Evolutionary conservation across 2,113 vertebrate species (phyloP).

Genomic region (Ictalurus furcatus): DNA sequence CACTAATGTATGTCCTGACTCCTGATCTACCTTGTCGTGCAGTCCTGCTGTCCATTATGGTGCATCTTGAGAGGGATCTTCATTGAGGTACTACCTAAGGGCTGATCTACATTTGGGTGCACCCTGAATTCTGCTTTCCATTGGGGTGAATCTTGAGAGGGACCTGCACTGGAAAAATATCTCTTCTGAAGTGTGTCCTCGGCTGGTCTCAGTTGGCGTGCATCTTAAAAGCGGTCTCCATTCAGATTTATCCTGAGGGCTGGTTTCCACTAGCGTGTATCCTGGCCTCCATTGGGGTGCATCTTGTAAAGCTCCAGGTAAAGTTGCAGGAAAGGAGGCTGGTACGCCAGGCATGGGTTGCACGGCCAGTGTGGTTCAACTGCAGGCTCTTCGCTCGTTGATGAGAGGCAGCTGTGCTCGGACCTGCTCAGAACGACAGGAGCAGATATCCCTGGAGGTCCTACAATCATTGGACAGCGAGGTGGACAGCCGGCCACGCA

Average conservation of each 20-base stretch:
- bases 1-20: neutral
- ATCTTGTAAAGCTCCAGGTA: neutral
- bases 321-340: neutral
- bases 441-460: constrained; percentile 87
- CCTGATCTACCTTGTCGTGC: neutral
- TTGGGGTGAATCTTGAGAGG: neutral
- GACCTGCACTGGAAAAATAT: neutral
- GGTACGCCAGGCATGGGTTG: constrained; percentile 82
- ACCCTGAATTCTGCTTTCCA: neutral
- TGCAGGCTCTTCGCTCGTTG: constrained; percentile 88
- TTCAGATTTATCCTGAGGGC: neutral
- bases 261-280: neutral
- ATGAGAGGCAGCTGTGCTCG: constrained; percentile 91
- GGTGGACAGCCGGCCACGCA: constrained; percentile 84
- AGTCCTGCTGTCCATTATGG: neutral
- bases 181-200: neutral
- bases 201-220: neutral
- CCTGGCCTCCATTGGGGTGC: neutral
- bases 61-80: neutral
- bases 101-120: neutral
- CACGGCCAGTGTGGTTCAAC: constrained; percentile 91
- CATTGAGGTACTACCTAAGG: neutral
- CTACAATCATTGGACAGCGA: constrained; percentile 85
- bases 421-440: constrained; percentile 83
- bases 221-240: neutral